A percentile compares a stretch with the other conserved stretches of the same genome.
phyloP scores from a whole-genome alignment of 2,797 vertebrate species.

The Miichthys miiuy region DNA sequence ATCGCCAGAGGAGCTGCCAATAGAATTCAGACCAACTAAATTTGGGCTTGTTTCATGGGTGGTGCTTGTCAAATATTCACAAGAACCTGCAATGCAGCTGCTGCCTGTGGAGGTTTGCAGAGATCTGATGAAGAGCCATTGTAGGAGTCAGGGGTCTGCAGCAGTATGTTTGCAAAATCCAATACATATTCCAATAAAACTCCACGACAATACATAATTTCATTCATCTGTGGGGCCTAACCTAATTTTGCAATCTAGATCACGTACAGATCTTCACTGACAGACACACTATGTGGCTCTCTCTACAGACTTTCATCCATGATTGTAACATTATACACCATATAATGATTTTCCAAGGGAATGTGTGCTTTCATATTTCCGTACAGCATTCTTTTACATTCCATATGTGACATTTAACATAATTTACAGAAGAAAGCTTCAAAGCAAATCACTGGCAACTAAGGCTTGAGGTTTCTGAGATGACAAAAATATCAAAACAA shows the following conservation, averaged over 20 bases:
- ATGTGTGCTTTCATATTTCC: conserved; percentile 22
- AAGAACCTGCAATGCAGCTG: conserved; percentile 70
- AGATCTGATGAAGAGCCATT: conserved; percentile 43
- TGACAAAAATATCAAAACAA: conserved; percentile 28
- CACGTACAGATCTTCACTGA: conserved; percentile 30
- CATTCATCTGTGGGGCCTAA: conserved; percentile 48
- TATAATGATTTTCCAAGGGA: conserved; percentile 25
- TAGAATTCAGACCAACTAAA: conserved; percentile 60
- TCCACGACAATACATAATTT: conserved; percentile 34
- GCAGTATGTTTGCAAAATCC: conserved; percentile 29
- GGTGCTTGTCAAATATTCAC: conserved; percentile 70
- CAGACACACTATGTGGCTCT: conserved; percentile 13
- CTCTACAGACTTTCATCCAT: conserved; percentile 16
- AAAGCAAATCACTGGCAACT: conserved; percentile 12
- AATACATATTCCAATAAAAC: conserved; percentile 53
- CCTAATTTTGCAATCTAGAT: conserved; percentile 54
- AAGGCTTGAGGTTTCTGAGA: not conserved
- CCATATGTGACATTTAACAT: not conserved
- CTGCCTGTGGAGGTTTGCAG: conserved; percentile 43
- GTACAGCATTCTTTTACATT: conserved; percentile 24
- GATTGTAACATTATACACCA: conserved; percentile 45
- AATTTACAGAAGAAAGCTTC: conserved; percentile 10
- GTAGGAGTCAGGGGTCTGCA: conserved; percentile 17
- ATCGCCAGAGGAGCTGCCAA: conserved; percentile 64
- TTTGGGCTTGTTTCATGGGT: conserved; percentile 64